Base-by-base conservation (phyloP, 2,888 invertebrate species). In the Nymphalis urticae region DNA sequence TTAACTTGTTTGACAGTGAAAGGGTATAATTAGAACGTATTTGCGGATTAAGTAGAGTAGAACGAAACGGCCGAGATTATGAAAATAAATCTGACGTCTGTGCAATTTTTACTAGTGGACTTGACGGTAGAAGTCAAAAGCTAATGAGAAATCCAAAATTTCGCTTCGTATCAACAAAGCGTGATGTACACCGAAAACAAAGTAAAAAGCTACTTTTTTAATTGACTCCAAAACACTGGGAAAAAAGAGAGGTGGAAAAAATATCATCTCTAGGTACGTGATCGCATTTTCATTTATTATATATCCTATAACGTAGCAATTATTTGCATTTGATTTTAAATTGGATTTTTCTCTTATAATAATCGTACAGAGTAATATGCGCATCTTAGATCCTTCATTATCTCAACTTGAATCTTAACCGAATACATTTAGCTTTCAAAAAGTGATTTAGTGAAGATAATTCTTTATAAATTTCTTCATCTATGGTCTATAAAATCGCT, bases 21-120 rank as follows among this genome's bases (percentile, higher is more conserved):
- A 67, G 64, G 69, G 62, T 69, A 66, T 68, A 67, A 69, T 67
- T 73, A 69, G 60, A 47, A 58, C 48, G 60, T 60, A 61, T 69
- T 66, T 69, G 17, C 16, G 24, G 47, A 62, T 50, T 16, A 19
- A 51, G 36, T 53, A 24, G 56, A 10, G 47, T 58, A 51, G 54
- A 56, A 58, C 36, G 42, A 42, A 58, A 58, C n/a, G 56, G 27
- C n/a, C 50, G n/a, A 50, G 58, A 42, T 58, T 36, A 42, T 42
- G 42, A 42, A 58, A 58, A 42, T 58, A 19, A 58, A 36, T 19
- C 36, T 17, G 62, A 62, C 36, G 19, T 42, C n/a, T 58, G n/a
- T 56, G n/a, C 17, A 32, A 56, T 56, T 58, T 42, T 13, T 42
- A 19, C 10, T 42, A 36, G 36, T 36, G 36, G 36, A 36, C 19